These are phyloP conservation scores for Scleropages formosus DNA, from an alignment of 2,797 vertebrate genomes.

Conservation along the genomic window DNA sequence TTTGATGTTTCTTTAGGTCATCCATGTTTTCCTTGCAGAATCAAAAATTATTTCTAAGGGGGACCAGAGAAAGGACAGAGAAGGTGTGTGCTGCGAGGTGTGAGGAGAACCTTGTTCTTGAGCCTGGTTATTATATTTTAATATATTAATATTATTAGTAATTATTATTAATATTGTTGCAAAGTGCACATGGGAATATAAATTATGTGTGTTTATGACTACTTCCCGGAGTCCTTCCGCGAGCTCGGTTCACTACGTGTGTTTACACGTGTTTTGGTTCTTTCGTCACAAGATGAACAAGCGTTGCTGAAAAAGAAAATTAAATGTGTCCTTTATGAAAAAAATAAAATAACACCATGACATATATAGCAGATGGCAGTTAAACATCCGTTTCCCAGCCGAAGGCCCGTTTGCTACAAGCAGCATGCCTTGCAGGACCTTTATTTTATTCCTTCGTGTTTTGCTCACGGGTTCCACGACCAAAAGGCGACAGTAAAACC, in stretches of 20 bases:
- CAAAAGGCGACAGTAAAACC: background rate
- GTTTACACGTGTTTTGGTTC: background rate
- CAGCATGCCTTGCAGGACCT: background rate
- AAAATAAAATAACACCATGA: background rate
- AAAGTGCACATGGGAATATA: too few relatives aligned
- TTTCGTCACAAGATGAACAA: background rate
- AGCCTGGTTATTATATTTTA: too few relatives aligned
- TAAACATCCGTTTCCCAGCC: background rate
- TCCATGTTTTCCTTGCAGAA: too few relatives aligned
- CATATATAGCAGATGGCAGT: constrained; percentile 8
- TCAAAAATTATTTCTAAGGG: too few relatives aligned
- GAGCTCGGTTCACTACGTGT: background rate
- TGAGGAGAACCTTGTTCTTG: too few relatives aligned
- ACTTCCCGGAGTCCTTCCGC: constrained; percentile 8
- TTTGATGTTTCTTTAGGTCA: too few relatives aligned
- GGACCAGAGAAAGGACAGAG: too few relatives aligned
- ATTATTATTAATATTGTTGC: too few relatives aligned
- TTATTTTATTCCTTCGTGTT: background rate
- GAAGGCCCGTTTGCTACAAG: background rate
- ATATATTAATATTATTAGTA: too few relatives aligned
- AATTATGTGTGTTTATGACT: constrained; percentile 47
- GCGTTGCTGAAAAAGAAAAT: background rate
- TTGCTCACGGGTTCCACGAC: too few relatives aligned
- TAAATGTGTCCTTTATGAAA: background rate
- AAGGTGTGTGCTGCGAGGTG: too few relatives aligned